Evolutionary conservation across 1,140 invertebrate genomes (phyloP), one percentile per base, ranked within the genome.

Genomic region (Drosophila tani): DNA sequence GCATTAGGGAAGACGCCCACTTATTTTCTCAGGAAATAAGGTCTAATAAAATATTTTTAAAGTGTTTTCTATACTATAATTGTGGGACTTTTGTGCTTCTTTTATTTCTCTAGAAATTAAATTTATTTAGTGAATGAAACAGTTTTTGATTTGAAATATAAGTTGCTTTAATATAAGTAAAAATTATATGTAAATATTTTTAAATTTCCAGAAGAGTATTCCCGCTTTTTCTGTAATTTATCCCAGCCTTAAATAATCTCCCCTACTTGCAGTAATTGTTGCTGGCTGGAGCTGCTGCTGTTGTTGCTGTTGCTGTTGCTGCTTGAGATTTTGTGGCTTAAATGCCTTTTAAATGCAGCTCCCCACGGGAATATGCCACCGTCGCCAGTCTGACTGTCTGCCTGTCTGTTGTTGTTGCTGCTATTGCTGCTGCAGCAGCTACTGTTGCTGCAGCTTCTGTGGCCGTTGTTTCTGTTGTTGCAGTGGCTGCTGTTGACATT

Each of bases 341-440:
- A 91, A 91, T 91, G 90, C 81, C 82, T 90, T 91, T 91, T 91
- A 90, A 91, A 91, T 87, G 85, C 90, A 86, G 75, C 82, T 90
- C 90, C 90, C 90, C 85, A 90, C 81, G 90, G 90, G 90, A 91
- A 91, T 91, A 84, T 88, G 84, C 84, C 53, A 40, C 53, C 57
- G 84, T 76, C 82, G 82, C 82, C 81, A 85, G 82, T 86, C 82
- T 74, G 79, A 73, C 84, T 74, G 82, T 85, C 79, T 77, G 65
- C 41, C 64, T 86, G 75, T 79, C 32, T 86, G 74, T 69, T 81
- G 76, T 43, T 67, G 78, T 24, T 67, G 55, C 2, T 63, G 66
- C 2, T 70, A 60, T 9, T 60, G 56, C 6, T 38, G 62, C n/a
- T 43, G 57, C 5, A 50, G 29, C 4, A 50, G 40, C 19, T 62